These are phyloP conservation scores for Dolomedes plantarius DNA, from an alignment of 2,888 invertebrate species.

Conservation along the genomic window DNA sequence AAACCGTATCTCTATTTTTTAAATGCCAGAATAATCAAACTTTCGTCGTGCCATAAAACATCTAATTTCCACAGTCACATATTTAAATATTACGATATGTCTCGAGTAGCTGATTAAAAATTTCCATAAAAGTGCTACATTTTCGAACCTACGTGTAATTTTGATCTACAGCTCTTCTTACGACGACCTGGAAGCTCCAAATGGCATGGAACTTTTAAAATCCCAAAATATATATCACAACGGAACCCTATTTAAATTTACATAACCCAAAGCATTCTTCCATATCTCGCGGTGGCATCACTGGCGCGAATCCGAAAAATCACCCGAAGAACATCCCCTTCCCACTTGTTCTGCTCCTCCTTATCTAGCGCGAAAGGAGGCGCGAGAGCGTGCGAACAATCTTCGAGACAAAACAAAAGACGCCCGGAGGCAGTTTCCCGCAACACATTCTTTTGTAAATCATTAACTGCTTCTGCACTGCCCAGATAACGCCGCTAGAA, in stretches of 20 bases:
- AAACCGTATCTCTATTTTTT: too few relatives aligned
- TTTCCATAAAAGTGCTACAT: too few relatives aligned
- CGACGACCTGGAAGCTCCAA: background rate
- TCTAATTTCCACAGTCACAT: too few relatives aligned
- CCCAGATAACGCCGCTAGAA: conserved; percentile 53
- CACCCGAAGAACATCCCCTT: conserved; percentile 19
- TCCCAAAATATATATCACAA: background rate
- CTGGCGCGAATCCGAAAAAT: conserved; percentile 47
- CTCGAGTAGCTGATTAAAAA: too few relatives aligned
- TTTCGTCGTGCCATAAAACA: too few relatives aligned
- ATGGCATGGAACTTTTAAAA: background rate
- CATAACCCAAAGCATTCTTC: background rate
- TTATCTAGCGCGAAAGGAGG: conserved; percentile 2
- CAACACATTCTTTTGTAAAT: conserved; percentile 66
- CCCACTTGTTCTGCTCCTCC: conserved; percentile 6
- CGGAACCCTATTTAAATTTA: background rate
- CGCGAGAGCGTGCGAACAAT: conserved; percentile 47
- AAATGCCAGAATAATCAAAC: too few relatives aligned
- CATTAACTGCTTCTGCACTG: conserved; percentile 62
- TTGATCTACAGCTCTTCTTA: too few relatives aligned
- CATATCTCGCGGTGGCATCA: conserved; percentile 38
- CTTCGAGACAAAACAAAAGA: conserved; percentile 42
- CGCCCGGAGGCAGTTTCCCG: conserved; percentile 3
- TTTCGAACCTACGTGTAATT: too few relatives aligned
- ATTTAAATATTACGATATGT: too few relatives aligned